Evolutionary conservation across 1,140 invertebrate genomes (phyloP), one percentile per base, ranked within the genome.

Genomic region (Trigoniulus corallinus): DNA sequence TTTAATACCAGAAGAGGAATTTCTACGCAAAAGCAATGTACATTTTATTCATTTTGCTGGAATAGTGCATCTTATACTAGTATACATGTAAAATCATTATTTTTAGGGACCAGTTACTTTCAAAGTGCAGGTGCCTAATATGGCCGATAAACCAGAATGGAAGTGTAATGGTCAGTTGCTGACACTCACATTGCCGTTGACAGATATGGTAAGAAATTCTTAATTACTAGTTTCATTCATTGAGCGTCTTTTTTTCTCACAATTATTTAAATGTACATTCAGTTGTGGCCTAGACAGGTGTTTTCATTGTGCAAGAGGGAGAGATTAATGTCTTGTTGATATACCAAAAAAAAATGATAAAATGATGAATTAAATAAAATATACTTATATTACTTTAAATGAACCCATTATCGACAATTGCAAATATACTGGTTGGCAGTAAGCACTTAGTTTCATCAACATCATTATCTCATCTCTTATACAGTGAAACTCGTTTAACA

Each of bases 71-170:
- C 2, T 23, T 34, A 45, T 47, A 20, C 24, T 46, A 27, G 23
- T 46, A 20, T 27, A 12, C 18, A 44, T 45, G 7, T 44, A 15
- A 25, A 39, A 39, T 45, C 39, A 18, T 47, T 23, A 43, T 52
- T 53, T 59, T 18, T 59, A 75, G 72, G 77, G 75, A 57, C 80
- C 82, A 13, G 78, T 89, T 2, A 78, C 76, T 34, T 73, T 93
- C 53, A 82, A 81, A 58, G 78, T 93, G 18, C 67, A 74, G 49
- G 76, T 93, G 2, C 92, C 93, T 1, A 65, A 63, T 27, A 75
- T 82, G 62, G 72, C 81, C 0, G 89, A 97, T 57, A 94, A 95
- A 62, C 70, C 84, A 0, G 94, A 98, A 74, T 97, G 92, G 92
- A 87, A 88, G 57, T 70, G 98, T n/a, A 86, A 85, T 65, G 95